Percentiles rank a stretch among this genome's conserved stretches.
Evolutionary conservation across 2,113 vertebrate genomes (phyloP).

Genomic region (Corythornis madagascariensis): DNA sequence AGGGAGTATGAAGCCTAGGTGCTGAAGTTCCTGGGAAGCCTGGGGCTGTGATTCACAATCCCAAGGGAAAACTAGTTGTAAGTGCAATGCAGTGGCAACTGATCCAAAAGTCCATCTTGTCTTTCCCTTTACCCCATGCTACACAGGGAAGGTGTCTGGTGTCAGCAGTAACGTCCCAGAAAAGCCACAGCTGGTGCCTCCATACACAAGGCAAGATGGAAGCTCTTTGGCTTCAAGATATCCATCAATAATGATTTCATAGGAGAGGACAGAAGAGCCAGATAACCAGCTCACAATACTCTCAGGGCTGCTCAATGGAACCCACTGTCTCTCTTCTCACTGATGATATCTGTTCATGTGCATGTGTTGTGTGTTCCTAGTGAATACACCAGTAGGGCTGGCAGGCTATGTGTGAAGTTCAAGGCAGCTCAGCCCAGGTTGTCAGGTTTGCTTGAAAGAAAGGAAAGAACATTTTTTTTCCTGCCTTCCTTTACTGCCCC

Average conservation of each 20-base stretch:
- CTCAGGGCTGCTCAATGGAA: conserved; percentile 61
- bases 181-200: conserved; percentile 60
- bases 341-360: rapidly evolving
- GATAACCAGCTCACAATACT: conserved; percentile 19
- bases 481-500: neutral
- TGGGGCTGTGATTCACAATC: neutral
- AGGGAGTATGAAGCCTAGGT: neutral
- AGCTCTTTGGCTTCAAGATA: conserved; percentile 23
- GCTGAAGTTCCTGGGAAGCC: neutral
- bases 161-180: neutral
- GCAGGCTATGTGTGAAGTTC: neutral
- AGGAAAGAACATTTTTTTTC: conserved; percentile 19
- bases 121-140: neutral
- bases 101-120: neutral
- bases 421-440: neutral
- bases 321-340: conserved; percentile 3
- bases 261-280: conserved; percentile 47
- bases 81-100: neutral
- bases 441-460: neutral
- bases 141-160: neutral
- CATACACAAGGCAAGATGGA: conserved; percentile 16
- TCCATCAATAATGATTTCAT: conserved; percentile 67
- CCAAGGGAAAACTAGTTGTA: neutral
- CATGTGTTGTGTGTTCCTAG: rapidly evolving
- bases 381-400: neutral